Evolutionary conservation across 2,888 invertebrate species (phyloP), one percentile per base, ranked within the genome.

Genomic region (Drosophila siamana): DNA sequence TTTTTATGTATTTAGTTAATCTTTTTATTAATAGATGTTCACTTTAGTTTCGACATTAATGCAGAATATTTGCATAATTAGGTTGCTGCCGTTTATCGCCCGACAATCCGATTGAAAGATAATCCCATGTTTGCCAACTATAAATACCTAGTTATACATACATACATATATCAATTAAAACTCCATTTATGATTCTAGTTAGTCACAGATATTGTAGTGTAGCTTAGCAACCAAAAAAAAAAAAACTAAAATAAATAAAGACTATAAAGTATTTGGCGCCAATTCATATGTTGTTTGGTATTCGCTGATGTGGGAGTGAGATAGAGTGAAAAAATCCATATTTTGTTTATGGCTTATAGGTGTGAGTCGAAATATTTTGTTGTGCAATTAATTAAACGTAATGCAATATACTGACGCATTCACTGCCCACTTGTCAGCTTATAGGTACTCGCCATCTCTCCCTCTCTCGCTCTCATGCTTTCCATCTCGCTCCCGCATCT

Each of bases 371-470:
- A 72, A 67, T 63, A 79, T 69, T 75, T 78, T 74, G 74, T 69
- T 70, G 48, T 60, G 64, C 72, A 70, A 86, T 84, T 78, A 75
- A 77, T 81, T 81, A 84, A 70, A 66, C 60, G 46, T 71, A 69
- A 55, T 74, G 70, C 73, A 66, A 65, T 62, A 47, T 59, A 46
- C 63, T 80, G 77, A 80, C 81, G 68, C 85, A 84, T 71, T 60
- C 50, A 56, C 61, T 72, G 63, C 59, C 57, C 63, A 68, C 60
- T 60, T 36, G 46, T 5, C 15, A 41, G n/a, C 41, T 30, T 24
- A 28, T 26, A 13, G 15, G 15, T 5, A 7, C 9, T 48, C 24
- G 5, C 51, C 9, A 19, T 36, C 19, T 19, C 40, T 50, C 30
- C 9, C 9, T 11, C 19, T 16, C 33, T 22, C 9, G n/a, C 36